phyloP scores from a whole-genome alignment of 1,140 invertebrate species.

The Colletes gigas region DNA sequence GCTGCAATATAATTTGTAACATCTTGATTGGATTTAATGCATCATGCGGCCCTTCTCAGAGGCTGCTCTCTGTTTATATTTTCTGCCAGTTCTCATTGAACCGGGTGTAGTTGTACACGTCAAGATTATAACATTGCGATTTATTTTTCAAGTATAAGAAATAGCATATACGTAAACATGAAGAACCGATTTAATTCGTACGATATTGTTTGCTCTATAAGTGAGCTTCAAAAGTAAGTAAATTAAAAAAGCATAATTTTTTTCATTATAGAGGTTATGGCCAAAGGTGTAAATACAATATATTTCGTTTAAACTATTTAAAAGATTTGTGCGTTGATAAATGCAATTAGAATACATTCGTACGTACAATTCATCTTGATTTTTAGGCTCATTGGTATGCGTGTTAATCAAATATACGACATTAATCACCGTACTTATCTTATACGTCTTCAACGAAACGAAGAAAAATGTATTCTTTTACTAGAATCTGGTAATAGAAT shows the following conservation, averaged over 20 bases:
- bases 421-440: slow-evolving; percentile 98
- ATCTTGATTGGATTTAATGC: no score
- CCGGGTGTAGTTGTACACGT: background rate
- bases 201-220: slow-evolving; percentile 92
- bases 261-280: slow-evolving; percentile 16
- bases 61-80: no score
- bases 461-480: slow-evolving; percentile 93
- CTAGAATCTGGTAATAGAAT: slow-evolving; percentile 97
- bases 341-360: background rate
- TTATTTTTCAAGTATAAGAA: background rate
- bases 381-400: slow-evolving; percentile 92
- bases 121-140: background rate
- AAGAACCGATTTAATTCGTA: slow-evolving; percentile 95
- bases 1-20: no score
- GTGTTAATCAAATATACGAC: slow-evolving; percentile 98
- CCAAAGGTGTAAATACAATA: background rate
- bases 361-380: background rate
- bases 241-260: slow-evolving; percentile 1
- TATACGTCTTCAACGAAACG: slow-evolving; percentile 91
- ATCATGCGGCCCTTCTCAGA: no score
- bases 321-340: slow-evolving; percentile 15
- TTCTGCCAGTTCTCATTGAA: no score
- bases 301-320: slow-evolving; percentile 31
- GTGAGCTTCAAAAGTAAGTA: slow-evolving; percentile 91
- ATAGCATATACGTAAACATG: slow-evolving; percentile 83